phyloP scores from a whole-genome alignment of 2,797 vertebrate genomes.

The Xyrichtys novacula region DNA sequence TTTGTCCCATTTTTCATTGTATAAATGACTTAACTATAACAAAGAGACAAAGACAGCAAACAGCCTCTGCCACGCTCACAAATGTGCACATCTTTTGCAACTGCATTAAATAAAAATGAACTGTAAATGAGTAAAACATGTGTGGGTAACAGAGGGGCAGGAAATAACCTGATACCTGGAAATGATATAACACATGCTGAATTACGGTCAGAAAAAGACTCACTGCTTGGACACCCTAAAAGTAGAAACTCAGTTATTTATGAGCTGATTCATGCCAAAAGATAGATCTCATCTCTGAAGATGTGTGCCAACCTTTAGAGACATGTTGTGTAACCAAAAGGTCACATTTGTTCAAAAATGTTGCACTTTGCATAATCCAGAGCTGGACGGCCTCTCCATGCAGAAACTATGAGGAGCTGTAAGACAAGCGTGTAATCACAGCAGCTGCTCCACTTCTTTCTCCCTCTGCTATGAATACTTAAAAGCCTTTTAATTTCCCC shows the following conservation, averaged over 20 bases:
- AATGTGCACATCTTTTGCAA: not conserved
- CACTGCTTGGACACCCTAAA: not conserved
- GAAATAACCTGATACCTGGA: not conserved
- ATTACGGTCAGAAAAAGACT: not conserved
- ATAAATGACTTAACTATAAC: not conserved
- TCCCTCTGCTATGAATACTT: slow-evolving; percentile 25
- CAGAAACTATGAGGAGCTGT: slow-evolving; percentile 37
- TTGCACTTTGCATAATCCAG: slow-evolving; percentile 54
- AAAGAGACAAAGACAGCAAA: too few relatives aligned
- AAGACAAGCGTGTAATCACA: slow-evolving; percentile 31
- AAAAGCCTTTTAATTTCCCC: slow-evolving; percentile 41
- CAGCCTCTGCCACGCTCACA: not conserved
- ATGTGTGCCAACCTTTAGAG: slow-evolving; percentile 37
- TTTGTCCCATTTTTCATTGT: not conserved
- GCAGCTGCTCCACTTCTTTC: slow-evolving; percentile 40
- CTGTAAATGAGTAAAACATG: not conserved
- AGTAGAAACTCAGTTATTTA: not conserved
- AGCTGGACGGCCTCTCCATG: slow-evolving; percentile 38
- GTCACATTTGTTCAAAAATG: slow-evolving; percentile 65
- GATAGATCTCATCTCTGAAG: slow-evolving; percentile 32
- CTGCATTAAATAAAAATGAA: not conserved
- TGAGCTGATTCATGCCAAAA: slow-evolving; percentile 24
- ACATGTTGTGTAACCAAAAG: slow-evolving; percentile 52
- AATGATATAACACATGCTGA: not conserved
- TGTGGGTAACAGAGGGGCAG: not conserved